These are phyloP conservation scores for Myotis planiceps DNA, from an alignment of 2,797 vertebrate species.

Conservation along the genomic window DNA sequence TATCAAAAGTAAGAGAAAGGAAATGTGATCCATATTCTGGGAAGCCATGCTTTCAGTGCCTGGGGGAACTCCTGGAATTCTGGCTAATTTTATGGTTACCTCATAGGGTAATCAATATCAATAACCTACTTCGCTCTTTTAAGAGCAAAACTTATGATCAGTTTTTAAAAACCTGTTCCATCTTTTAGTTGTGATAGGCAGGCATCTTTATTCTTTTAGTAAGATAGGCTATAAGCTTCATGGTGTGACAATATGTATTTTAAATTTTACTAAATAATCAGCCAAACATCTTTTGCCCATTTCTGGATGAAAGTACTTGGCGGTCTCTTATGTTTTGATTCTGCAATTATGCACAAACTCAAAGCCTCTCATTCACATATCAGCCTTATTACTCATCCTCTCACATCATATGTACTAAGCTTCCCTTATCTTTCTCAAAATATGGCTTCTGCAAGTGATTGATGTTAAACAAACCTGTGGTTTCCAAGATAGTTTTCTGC, in stretches of 20 bases:
- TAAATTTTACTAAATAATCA: neutral
- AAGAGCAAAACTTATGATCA: neutral
- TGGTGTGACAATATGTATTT: neutral
- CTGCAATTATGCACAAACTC: neutral
- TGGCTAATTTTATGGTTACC: neutral
- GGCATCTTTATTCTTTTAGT: neutral
- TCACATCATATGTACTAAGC: neutral
- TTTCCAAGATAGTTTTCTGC: neutral
- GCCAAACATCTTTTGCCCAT: neutral
- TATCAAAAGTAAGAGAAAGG: neutral
- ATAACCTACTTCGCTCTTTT: neutral
- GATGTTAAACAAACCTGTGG: neutral
- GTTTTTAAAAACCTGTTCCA: neutral
- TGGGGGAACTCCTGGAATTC: neutral
- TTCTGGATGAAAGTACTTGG: neutral
- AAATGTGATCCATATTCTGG: neutral
- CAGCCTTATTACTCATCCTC: neutral
- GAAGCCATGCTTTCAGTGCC: neutral
- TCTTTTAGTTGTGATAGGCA: neutral
- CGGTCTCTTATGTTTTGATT: neutral
- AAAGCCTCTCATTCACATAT: neutral
- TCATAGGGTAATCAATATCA: neutral
- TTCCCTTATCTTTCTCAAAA: neutral
- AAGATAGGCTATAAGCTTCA: neutral
- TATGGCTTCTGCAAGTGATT: neutral